Base-by-base conservation (phyloP, 53 echinoderm and acorn worm species). In the Crossaster papposus region DNA sequence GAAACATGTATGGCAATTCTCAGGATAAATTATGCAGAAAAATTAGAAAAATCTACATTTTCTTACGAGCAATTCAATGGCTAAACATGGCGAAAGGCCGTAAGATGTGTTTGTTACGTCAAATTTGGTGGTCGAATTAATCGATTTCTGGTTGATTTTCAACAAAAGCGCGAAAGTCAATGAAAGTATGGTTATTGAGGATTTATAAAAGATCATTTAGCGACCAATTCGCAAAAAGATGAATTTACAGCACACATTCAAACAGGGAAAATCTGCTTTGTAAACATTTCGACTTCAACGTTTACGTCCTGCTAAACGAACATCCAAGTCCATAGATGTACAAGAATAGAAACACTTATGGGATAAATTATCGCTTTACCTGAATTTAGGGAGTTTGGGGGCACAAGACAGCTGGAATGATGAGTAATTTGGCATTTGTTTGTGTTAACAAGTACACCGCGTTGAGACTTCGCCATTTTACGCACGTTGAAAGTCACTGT, bases 401-500 rank as follows among this genome's bases (percentile, higher is more conserved):
- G 10, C 72, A 28, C 31, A 70, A 30, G 50, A 30, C 51, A 23
- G 28, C 52, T 24, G 52, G 38, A 84, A 84, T n/a, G 70, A 30
- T n/a, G 29, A 72, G 51, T 51, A 70, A 72, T 70, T 30, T 29
- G 44, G 84, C 84, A 84, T 72, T 84, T 65, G 12, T 44, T 29
- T 30, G 23, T 72, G 81, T 64, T 54, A 90, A 90, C 81, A 86
- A 93, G 90, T 90, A 93, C 93, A 93, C 88, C 58, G 93, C 64
- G 72, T 36, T 86, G 77, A 65, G 79, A 51, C 70, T 86, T 87
- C 87, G 90, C 93, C 93, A 93, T 93, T 93, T 93, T 81, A 83
- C 34, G 84, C 74, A 73, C 54, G 80, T 80, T 85, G 77, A 81
- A 80, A 64, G 85, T 73, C 63, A 36, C 44, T 91, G 79, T 80